These are phyloP conservation scores for Branchipolynoe longqiensis DNA, from an alignment of 2,888 invertebrate genomes.

Conservation along the genomic window DNA sequence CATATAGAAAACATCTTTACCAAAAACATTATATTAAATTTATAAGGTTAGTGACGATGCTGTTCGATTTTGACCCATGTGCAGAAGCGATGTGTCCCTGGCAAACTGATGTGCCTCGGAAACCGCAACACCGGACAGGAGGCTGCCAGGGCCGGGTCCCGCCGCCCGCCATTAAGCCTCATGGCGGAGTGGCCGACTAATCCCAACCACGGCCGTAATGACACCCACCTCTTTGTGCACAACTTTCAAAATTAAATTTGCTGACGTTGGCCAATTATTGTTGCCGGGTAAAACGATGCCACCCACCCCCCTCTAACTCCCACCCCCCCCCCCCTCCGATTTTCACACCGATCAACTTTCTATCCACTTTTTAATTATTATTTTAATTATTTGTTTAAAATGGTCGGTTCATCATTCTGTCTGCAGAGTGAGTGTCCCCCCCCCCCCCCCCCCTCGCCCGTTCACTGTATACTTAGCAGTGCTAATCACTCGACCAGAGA, in stretches of 20 bases:
- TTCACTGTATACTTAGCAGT: background rate
- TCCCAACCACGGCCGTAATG: constrained; percentile 1
- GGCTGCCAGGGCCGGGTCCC: background rate
- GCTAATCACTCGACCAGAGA: background rate
- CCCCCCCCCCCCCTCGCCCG: background rate
- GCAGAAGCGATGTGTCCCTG: too few relatives aligned
- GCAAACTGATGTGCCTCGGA: too few relatives aligned
- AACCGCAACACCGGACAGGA: too few relatives aligned
- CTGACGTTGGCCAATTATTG: constrained; percentile 8
- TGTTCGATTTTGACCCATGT: too few relatives aligned
- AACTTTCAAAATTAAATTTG: constrained; percentile 40
- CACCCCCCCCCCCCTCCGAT: background rate
- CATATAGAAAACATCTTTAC: too few relatives aligned
- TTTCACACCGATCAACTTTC: background rate
- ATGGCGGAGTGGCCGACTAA: background rate
- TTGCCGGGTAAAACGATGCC: background rate
- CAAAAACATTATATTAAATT: too few relatives aligned
- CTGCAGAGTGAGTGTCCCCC: background rate
- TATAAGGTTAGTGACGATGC: too few relatives aligned
- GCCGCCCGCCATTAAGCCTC: too few relatives aligned
- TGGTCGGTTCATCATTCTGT: background rate
- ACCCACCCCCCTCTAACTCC: background rate
- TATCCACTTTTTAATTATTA: too few relatives aligned
- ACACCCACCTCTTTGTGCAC: background rate
- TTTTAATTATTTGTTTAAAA: too few relatives aligned